Conservation (phyloP, 2,888 invertebrate genomes). For the Scaptomyza parva region DNA sequence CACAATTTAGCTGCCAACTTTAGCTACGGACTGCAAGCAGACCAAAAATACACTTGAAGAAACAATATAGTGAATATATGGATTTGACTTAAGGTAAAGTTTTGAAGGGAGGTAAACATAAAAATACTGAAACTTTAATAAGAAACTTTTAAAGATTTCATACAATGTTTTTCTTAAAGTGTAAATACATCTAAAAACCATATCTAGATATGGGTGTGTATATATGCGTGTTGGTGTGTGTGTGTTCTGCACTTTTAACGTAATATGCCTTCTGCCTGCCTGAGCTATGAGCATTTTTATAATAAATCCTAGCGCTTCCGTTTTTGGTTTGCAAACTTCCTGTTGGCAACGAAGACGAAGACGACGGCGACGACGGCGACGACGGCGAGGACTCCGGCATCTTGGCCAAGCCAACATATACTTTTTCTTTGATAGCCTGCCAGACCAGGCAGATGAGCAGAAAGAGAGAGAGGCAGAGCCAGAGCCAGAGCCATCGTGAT, state of each 20-base stretch:
- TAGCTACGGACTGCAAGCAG: slow-evolving; percentile 36
- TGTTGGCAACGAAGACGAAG: slow-evolving; percentile 63
- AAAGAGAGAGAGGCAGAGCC: slow-evolving; percentile 14
- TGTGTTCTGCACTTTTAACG: slow-evolving; percentile 72
- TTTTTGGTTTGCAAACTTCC: slow-evolving; percentile 81
- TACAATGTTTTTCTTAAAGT: slow-evolving; percentile 1
- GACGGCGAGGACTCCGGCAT: no score
- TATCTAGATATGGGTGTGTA: slow-evolving; percentile 10
- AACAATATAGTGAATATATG: not conserved
- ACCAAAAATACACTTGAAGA: slow-evolving; percentile 36
- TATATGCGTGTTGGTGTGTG: slow-evolving; percentile 38
- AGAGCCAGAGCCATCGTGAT: slow-evolving; percentile 61
- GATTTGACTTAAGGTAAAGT: no score
- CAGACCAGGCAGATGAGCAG: slow-evolving; percentile 13
- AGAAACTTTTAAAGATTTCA: not conserved
- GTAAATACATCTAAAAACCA: slow-evolving; percentile 12
- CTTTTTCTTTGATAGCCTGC: slow-evolving; percentile 42
- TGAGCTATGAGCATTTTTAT: slow-evolving; percentile 81
- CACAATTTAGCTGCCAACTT: slow-evolving; percentile 79
- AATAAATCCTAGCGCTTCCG: slow-evolving; percentile 81
- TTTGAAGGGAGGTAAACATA: no score
- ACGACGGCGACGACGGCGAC: no score
- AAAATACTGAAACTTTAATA: not conserved
- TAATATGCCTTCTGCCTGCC: slow-evolving; percentile 76
- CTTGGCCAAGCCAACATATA: slow-evolving; percentile 56